Conservation (phyloP, 2,888 invertebrate genomes). For the Schizaphis graminum region DNA sequence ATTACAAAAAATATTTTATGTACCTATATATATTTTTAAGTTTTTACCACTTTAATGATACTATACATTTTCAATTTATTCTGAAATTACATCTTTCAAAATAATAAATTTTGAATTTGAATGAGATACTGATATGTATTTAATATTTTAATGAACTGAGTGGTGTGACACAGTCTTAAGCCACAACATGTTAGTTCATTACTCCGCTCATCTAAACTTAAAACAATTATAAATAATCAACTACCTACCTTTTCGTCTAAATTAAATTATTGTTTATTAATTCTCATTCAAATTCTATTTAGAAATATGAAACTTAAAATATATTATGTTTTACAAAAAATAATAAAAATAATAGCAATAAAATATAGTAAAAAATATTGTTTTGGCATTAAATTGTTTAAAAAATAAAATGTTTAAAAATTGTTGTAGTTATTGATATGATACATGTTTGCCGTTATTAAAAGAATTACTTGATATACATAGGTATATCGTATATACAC, state of each 20-base stretch:
- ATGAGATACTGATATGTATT: neutral
- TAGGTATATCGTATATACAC: neutral
- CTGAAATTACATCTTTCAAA: neutral
- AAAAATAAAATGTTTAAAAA: neutral
- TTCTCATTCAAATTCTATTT: neutral
- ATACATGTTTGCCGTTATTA: neutral
- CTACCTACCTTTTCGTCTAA: neutral
- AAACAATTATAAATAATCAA: neutral
- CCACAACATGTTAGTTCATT: neutral
- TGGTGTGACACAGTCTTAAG: neutral
- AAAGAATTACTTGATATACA: neutral
- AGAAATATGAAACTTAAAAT: neutral
- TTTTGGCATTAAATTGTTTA: neutral
- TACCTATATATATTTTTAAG: no score
- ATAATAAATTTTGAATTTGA: neutral
- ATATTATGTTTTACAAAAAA: neutral
- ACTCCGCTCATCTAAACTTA: neutral
- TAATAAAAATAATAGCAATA: neutral
- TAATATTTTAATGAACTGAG: neutral
- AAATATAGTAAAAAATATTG: neutral
- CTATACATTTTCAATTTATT: neutral
- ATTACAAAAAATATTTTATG: neutral
- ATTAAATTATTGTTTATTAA: neutral
- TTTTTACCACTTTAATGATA: neutral
- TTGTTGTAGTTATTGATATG: neutral